Evolutionary conservation across 2,888 invertebrate species (phyloP), one percentile per base, ranked within the genome.

Genomic region (Myathropa florea): DNA sequence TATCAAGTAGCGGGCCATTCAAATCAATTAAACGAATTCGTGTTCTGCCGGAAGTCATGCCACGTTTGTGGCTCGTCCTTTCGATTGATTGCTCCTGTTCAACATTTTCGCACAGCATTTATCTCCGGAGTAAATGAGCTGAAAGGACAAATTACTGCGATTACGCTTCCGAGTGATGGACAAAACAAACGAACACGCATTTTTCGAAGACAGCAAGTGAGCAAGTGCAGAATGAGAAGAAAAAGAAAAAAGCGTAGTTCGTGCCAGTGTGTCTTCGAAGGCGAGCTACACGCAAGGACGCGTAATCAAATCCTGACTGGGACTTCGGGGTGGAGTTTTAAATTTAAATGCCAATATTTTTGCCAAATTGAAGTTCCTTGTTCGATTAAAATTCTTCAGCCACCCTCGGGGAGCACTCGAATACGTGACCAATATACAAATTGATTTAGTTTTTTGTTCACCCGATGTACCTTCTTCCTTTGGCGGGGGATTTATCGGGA

Each of bases 371-470:
- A 77, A 86, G 73, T 79, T 82, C 75, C 82, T 82, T 78, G 78
- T 86, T 86, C 86, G 86, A 86, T 86, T 86, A 86, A 86, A 86
- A 86, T 82, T 82, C 82, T 39, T 65, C 30, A 60, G 73, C 60
- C 33, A 23, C n/a, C 77, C 53, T 33, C 4, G 39, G 73, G 78
- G 57, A 77, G 67, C 39, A 70, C 55, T 70, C 12, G 55, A 55
- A 82, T 82, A 86, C 86, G 86, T 86, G 86, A 86, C 86, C 86
- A 67, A 78, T 86, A 75, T 86, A 78, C 78, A 86, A 86, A 86
- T 82, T 82, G 82, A 67, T 78, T 71, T 80, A 36, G 28, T 57
- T 67, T 67, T 53, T 23, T 67, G 21, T 59, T 63, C n/a, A 4
- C 3, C 33, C 33, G 14, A 39, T n/a, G 61, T 60, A 61, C 26